Evolutionary conservation across 1,140 invertebrate genomes (phyloP), one percentile per base, ranked within the genome.

Genomic region (Leptopilina clavipes): DNA sequence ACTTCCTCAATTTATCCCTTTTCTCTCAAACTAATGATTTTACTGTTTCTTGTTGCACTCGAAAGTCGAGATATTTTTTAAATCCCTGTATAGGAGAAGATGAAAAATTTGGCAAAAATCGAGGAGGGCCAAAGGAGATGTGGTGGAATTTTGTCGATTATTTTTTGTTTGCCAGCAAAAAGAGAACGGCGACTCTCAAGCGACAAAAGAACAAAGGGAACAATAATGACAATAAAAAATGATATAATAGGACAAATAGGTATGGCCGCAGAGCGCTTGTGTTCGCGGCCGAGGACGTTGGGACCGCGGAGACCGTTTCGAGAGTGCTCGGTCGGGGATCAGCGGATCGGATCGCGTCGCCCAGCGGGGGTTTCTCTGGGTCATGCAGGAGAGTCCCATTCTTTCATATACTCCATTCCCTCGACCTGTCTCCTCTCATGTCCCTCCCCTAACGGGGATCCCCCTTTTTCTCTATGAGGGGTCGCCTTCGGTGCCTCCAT

Each of bases 301-400:
- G 74, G 72, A 70, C 70, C 76, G 72, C 76, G 76, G 73, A 59
- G 77, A 78, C 74, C 72, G 73, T 79, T 76, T 59, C 31, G 74
- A 80, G 81, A 73, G 71, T 74, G 76, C 84, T 74, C 83, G 81
- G 83, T 82, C 78, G 82, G 83, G 81, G 82, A 84, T 85, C 85
- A 83, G 78, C 79, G 70, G 80, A 77, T 81, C 76, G 81, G 81
- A 82, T 82, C 78, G 80, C 79, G 80, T 73, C 76, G 76, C 84
- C 72, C 82, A 85, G 84, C 84, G 81, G 84, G 83, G 84, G 83
- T 82, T 83, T 84, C 82, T 80, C 76, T 80, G 82, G 84, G 83
- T 85, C 84, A 82, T 83, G 79, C 79, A 82, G 73, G 76, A 81
- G 78, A 40, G 76, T 79, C 77, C 77, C 80, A 77, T 78, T 82